Percentiles rank a stretch among this genome's conserved stretches.
Conservation (phyloP, 2,113 vertebrate species). For the Lanius ludovicianus region DNA sequence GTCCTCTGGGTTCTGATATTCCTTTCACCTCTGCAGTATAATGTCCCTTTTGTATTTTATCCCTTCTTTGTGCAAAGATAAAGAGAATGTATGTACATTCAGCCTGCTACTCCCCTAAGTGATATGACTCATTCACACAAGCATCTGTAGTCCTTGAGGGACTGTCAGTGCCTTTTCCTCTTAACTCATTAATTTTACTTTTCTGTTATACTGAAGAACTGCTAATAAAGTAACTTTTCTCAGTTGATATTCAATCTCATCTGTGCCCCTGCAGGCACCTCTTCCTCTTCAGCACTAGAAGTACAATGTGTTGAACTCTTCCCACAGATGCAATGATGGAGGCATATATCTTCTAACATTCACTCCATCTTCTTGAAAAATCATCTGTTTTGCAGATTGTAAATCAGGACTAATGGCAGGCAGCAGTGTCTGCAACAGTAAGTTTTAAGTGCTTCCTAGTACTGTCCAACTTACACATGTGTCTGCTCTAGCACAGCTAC, state of each 20-base stretch:
- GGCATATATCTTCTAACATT: not conserved
- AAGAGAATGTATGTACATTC: not conserved
- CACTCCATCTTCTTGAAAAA: not conserved
- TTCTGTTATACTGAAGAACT: not conserved
- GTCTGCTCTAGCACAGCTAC: too few relatives aligned
- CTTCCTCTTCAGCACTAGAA: not conserved
- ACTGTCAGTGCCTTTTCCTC: not conserved
- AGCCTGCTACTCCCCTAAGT: constrained; percentile 2
- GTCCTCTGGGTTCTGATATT: not conserved
- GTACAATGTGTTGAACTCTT: not conserved
- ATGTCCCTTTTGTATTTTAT: constrained; percentile 1
- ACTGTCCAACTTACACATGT: not conserved
- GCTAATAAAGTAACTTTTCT: constrained; percentile 38
- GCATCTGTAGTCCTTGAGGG: constrained; percentile 20
- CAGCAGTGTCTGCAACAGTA: not conserved
- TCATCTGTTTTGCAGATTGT: not conserved
- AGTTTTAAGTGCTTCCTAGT: not conserved
- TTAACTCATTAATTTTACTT: constrained; percentile 38
- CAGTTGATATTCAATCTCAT: not conserved
- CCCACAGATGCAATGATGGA: not conserved
- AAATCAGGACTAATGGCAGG: not conserved
- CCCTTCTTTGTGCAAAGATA: not conserved
- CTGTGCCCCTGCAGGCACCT: not conserved
- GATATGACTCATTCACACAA: constrained; percentile 29
- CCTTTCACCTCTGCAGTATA: not conserved